Percentiles rank a stretch among this genome's conserved stretches.
Conservation (phyloP, 92 coral and sea anemone genomes). For the Heteractis magnifica region DNA sequence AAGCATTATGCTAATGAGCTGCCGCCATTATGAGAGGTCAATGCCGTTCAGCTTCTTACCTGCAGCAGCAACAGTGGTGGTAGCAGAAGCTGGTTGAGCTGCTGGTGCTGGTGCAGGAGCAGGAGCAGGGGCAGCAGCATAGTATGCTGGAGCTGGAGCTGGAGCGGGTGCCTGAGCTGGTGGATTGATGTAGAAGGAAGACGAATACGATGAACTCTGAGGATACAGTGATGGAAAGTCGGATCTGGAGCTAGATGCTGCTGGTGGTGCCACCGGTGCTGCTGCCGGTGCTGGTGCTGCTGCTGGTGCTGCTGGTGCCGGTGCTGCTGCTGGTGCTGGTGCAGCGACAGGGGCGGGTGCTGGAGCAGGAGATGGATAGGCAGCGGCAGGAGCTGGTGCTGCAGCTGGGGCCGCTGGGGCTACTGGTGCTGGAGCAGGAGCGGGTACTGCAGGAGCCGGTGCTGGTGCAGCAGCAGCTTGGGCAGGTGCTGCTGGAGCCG, state of each 20-base stretch:
- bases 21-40: no score
- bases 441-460: constrained; percentile 28
- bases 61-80: constrained; percentile 79
- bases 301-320: constrained; percentile 35
- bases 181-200: background rate
- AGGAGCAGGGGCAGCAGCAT: constrained; percentile 59
- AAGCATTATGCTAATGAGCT: no score
- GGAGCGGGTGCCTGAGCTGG: constrained; percentile 36
- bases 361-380: constrained; percentile 40
- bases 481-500: constrained; percentile 38
- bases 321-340: constrained; percentile 54
- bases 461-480: constrained; percentile 34
- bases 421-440: background rate
- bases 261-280: constrained; percentile 44
- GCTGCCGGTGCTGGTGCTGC: constrained; percentile 36
- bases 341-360: constrained; percentile 46
- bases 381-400: constrained; percentile 30
- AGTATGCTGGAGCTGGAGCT: constrained; percentile 65
- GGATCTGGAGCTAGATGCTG: constrained; percentile 48
- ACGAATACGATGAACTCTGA: constrained; percentile 16
- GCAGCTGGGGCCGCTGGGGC: constrained; percentile 34
- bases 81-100: constrained; percentile 59
- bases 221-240: constrained; percentile 37
- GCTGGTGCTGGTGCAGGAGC: constrained; percentile 55
- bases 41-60: constrained; percentile 34